These are phyloP conservation scores for Molossus alvarezi DNA, from an alignment of 2,797 vertebrate species.

Conservation along the genomic window DNA sequence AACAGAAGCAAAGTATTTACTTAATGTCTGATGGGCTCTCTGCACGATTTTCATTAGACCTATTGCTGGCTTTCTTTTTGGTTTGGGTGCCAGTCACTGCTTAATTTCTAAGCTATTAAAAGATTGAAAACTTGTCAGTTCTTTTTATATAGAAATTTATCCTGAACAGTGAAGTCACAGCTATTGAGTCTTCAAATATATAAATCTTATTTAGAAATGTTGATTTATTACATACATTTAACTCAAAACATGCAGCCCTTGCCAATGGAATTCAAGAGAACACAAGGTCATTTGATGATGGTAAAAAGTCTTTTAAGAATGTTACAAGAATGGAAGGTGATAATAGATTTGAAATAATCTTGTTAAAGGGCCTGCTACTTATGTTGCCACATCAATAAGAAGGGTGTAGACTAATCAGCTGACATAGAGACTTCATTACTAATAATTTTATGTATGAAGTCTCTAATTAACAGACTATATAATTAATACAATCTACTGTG, in stretches of 20 bases:
- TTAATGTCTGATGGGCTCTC: constrained; percentile 72
- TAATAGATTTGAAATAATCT: constrained; percentile 49
- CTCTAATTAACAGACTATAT: constrained; percentile 36
- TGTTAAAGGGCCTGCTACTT: constrained; percentile 32
- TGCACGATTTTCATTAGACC: constrained; percentile 60
- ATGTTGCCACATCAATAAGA: constrained; percentile 24
- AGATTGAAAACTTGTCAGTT: constrained; percentile 24
- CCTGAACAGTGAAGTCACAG: background rate
- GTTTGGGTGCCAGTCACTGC: constrained; percentile 31
- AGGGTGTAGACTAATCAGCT: constrained; percentile 33
- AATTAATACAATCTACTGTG: background rate
- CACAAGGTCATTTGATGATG: constrained; percentile 30
- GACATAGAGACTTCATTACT: constrained; percentile 33
- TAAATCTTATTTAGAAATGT: constrained; percentile 62
- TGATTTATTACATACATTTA: constrained; percentile 54
- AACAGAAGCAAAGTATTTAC: constrained; percentile 83
- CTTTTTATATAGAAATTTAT: constrained; percentile 50
- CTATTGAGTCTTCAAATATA: constrained; percentile 18
- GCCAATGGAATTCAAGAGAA: constrained; percentile 35
- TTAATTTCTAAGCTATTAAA: constrained; percentile 70
- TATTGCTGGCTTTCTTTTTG: constrained; percentile 72
- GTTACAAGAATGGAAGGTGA: background rate
- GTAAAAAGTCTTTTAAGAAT: constrained; percentile 44
- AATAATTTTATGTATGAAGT: constrained; percentile 50
- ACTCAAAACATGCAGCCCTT: constrained; percentile 22